Evolutionary conservation across 2,797 vertebrate species (phyloP).

Genomic region (Scleropages formosus): DNA sequence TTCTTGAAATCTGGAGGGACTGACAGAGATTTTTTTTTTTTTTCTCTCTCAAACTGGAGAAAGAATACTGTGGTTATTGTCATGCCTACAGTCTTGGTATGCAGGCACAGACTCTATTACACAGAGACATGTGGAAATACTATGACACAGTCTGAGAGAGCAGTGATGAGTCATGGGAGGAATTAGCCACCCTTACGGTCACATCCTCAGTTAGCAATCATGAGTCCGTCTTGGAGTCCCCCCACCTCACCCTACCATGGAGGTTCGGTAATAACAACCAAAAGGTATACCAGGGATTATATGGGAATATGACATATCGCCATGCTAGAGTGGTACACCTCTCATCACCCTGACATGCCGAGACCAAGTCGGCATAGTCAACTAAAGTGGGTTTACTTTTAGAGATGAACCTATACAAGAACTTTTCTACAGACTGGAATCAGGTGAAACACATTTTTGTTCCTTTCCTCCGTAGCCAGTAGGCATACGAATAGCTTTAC

Average conservation of each 20-base stretch:
- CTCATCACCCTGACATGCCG: too few species aligned
- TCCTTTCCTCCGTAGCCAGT: too few species aligned
- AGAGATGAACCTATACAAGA: constrained; percentile 41
- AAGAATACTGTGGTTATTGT: constrained; percentile 47
- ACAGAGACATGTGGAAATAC: constrained; percentile 53
- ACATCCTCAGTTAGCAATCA: constrained; percentile 8
- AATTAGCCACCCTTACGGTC: background rate
- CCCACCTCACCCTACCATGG: background rate
- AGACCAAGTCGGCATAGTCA: too few species aligned
- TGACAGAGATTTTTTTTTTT: too few species aligned
- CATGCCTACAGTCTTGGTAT: constrained; percentile 49
- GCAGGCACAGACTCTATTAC: constrained; percentile 48
- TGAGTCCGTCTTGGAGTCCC: background rate
- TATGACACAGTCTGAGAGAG: constrained; percentile 23
- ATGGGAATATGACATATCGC: background rate
- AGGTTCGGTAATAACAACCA: background rate
- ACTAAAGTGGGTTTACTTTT: constrained; percentile 6
- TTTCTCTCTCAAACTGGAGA: too few species aligned
- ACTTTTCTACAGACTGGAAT: too few species aligned
- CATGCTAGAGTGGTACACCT: background rate
- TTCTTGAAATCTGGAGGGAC: too few species aligned
- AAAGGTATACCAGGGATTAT: background rate
- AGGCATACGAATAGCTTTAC: too few species aligned
- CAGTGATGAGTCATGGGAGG: constrained; percentile 11
- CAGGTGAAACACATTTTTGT: too few species aligned